phyloP scores from a whole-genome alignment of 2,797 vertebrate genomes.

The Melanogrammus aeglefinus region DNA sequence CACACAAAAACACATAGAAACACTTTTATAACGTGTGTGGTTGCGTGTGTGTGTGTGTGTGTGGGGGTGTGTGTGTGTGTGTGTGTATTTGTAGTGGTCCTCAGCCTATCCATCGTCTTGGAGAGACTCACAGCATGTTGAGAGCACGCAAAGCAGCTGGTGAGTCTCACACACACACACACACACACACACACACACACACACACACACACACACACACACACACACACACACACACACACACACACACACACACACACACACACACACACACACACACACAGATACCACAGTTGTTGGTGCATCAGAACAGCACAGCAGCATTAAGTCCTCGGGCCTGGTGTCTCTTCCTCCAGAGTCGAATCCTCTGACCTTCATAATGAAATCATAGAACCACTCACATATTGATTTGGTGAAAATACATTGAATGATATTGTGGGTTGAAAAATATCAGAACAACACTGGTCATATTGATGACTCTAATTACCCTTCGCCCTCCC shows the following conservation, averaged over 20 bases:
- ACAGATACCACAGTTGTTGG: no score
- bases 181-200: no score
- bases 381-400: neutral
- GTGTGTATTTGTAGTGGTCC: constrained; percentile 35
- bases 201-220: neutral
- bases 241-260: neutral
- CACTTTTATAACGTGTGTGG: no score
- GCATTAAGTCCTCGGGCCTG: no score
- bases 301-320: no score
- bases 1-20: neutral
- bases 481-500: neutral
- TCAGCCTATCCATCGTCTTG: constrained; percentile 56
- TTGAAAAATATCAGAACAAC: neutral
- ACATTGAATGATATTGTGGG: neutral
- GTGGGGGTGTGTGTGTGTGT: neutral
- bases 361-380: neutral
- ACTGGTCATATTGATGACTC: neutral
- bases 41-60: neutral
- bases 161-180: constrained; percentile 4
- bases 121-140: constrained; percentile 62
- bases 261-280: no score
- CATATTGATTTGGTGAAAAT: neutral
- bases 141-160: constrained; percentile 47
- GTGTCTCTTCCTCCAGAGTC: no score
- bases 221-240: no score